A percentile compares a stretch with the other conserved stretches of the same genome.
These are phyloP conservation scores for Acronicta alni DNA, from an alignment of 2,888 invertebrate genomes.

Conservation along the genomic window DNA sequence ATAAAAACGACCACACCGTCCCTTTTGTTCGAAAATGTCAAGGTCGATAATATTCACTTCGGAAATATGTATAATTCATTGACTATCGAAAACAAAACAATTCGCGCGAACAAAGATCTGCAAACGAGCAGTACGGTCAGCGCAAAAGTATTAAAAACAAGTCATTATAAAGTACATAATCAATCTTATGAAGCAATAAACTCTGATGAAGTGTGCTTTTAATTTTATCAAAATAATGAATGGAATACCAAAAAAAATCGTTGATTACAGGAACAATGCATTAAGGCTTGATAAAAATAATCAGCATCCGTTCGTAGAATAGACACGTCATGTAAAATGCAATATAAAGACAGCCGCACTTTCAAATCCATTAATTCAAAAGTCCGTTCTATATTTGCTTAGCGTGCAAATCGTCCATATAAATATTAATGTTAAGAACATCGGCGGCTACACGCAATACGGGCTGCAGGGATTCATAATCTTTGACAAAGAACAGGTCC, in stretches of 20 bases:
- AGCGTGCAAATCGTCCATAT: constrained; percentile 54
- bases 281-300: constrained; percentile 17
- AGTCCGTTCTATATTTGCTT: constrained; percentile 48
- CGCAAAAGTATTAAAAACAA: constrained; percentile 33
- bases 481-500: constrained; percentile 78
- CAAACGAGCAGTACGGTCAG: constrained; percentile 45
- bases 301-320: constrained; percentile 16
- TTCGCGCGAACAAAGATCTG: constrained; percentile 58
- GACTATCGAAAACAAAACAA: constrained; percentile 63
- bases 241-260: constrained; percentile 21
- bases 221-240: constrained; percentile 43
- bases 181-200: constrained; percentile 51
- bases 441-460: constrained; percentile 58
- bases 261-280: constrained; percentile 31
- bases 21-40: constrained; percentile 75
- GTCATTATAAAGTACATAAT: constrained; percentile 27
- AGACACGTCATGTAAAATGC: constrained; percentile 16
- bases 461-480: constrained; percentile 71
- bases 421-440: constrained; percentile 68
- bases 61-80: constrained; percentile 60
- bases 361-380: constrained; percentile 50
- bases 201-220: constrained; percentile 31
- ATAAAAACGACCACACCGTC: constrained; percentile 64
- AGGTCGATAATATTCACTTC: constrained; percentile 60
- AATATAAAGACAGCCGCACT: constrained; percentile 44